Evolutionary conservation across 2,113 vertebrate genomes (phyloP), one percentile per base, ranked within the genome.

Genomic region (Callipepla squamata): DNA sequence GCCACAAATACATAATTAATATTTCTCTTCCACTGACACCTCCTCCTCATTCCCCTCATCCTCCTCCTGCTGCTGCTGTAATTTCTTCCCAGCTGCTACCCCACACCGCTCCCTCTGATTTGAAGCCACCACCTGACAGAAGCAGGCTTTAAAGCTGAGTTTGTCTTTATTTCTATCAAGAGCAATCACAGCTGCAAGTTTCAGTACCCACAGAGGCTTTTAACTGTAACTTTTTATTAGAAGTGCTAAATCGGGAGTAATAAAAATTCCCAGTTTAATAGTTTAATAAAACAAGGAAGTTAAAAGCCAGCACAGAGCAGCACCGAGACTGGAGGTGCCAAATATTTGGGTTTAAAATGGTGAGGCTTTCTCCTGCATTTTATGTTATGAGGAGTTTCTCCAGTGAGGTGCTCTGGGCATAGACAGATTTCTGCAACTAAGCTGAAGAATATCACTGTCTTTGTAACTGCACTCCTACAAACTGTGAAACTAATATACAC

Each of bases 191-290:
- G 89, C 89, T 92, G 88, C 83, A 85, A 80, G 40, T 95, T 94
- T 69, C 90, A 89, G 65, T 57, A 82, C 80, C 86, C 92, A 95
- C 51, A 59, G 82, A 95, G 80, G 67, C 90, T 96, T 96, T 96
- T 91, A 95, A 90, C 75, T 3, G 38, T 50, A 92, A 94, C 68
- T 89, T 95, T 96, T 95, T 95, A 96, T 96, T 95, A 93, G 85
- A 93, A 95, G 78, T 77, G 79, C 79, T 96, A 96, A 95, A 96
- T 45, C 68, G 67, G 92, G 85, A 94, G 89, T 73, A 85, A 96
- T 96, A 96, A 96, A 93, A 88, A 13, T 45, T 76, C 87, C 76
- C 61, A 87, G 77, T 90, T 85, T 93, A 89, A 92, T 95, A 92
- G 82, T 88, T 96, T 91, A 87, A 94, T 94, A 96, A 94, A 95